Percentiles rank a stretch among this genome's conserved stretches.
phyloP scores from a whole-genome alignment of 2,888 invertebrate species.

The Malthinus flaveolus region DNA sequence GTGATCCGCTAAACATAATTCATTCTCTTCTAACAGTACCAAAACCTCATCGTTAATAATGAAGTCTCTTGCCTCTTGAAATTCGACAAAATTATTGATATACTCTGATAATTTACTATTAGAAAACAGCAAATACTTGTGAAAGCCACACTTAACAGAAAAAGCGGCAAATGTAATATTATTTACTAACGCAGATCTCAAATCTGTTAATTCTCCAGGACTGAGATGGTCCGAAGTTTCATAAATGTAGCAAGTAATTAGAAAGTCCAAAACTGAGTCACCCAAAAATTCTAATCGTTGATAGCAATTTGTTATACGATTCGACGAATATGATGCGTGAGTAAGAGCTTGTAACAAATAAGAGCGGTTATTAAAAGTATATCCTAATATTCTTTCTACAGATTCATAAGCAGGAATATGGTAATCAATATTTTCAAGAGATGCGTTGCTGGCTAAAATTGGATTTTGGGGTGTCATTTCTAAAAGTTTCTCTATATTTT shows the following conservation, averaged over 20 bases:
- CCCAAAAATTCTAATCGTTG: constrained; percentile 90
- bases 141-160: constrained; percentile 82
- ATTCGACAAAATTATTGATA: constrained; percentile 66
- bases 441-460: constrained; percentile 49
- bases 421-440: constrained; percentile 55
- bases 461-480: constrained; percentile 48
- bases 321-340: constrained; percentile 85
- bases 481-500: constrained; percentile 42
- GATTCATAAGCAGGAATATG: constrained; percentile 41
- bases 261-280: constrained; percentile 88
- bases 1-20: constrained; percentile 69
- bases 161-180: constrained; percentile 93
- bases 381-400: constrained; percentile 68
- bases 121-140: constrained; percentile 68
- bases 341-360: constrained; percentile 90
- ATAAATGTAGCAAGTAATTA: constrained; percentile 86
- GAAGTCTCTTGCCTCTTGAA: constrained; percentile 64
- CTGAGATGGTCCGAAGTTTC: constrained; percentile 70
- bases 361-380: constrained; percentile 78
- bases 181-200: constrained; percentile 94
- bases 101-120: constrained; percentile 58
- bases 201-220: constrained; percentile 89
- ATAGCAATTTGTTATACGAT: constrained; percentile 85
- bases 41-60: constrained; percentile 69
- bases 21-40: constrained; percentile 67